phyloP scores from a whole-genome alignment of 2,888 invertebrate genomes.

The Caradrina kadenii region DNA sequence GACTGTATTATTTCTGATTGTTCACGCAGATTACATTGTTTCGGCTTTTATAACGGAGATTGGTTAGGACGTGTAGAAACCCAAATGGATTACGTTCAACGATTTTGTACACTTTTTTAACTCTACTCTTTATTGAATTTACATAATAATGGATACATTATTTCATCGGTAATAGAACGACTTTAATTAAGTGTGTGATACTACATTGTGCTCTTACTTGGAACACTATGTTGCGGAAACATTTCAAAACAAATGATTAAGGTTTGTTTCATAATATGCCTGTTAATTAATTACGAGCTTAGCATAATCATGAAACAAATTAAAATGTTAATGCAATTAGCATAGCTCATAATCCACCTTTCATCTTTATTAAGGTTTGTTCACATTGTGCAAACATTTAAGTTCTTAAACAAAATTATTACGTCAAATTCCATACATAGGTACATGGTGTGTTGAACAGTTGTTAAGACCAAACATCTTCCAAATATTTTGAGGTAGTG shows the following conservation, averaged over 20 bases:
- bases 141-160: constrained; percentile 30
- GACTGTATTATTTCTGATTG: constrained; percentile 65
- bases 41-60: constrained; percentile 56
- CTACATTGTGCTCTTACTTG: constrained; percentile 31
- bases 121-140: constrained; percentile 29
- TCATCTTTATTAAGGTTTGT: constrained; percentile 31
- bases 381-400: constrained; percentile 31
- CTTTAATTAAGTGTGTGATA: constrained; percentile 34
- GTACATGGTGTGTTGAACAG: background rate
- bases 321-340: constrained; percentile 60
- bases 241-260: constrained; percentile 46
- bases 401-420: background rate
- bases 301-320: constrained; percentile 47
- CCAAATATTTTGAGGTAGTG: background rate
- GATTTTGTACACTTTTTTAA: constrained; percentile 6
- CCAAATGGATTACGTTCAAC: constrained; percentile 26
- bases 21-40: constrained; percentile 70
- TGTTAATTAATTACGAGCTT: constrained; percentile 44
- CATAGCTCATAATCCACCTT: constrained; percentile 44
- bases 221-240: constrained; percentile 26
- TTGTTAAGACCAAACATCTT: background rate
- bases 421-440: background rate
- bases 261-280: constrained; percentile 39
- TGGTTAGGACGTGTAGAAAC: constrained; percentile 43
- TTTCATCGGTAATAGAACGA: constrained; percentile 12